These are phyloP conservation scores for Xanthorhoe designata DNA, from an alignment of 2,888 invertebrate species.

Conservation along the genomic window DNA sequence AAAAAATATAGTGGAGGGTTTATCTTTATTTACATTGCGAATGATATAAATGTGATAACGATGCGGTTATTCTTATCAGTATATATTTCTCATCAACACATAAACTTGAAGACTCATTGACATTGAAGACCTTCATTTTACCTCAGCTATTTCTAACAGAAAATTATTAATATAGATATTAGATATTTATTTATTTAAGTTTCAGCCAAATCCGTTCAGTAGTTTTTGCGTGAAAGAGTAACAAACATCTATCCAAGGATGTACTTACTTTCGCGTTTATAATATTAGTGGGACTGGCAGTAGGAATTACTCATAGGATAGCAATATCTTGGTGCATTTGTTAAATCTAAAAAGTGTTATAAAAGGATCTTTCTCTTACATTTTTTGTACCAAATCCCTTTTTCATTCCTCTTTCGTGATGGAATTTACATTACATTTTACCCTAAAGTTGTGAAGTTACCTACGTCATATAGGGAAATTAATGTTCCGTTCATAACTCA, in stretches of 20 bases:
- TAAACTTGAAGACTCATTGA: too few relatives aligned
- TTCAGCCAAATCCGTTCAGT: too few relatives aligned
- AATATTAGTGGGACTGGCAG: too few relatives aligned
- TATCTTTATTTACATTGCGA: slow-evolving; percentile 73
- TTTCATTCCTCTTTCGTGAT: background rate
- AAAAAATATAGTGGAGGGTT: slow-evolving; percentile 40
- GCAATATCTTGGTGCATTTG: background rate
- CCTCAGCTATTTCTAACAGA: background rate
- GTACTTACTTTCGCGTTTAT: too few relatives aligned
- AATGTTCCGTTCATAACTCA: slow-evolving; percentile 4
- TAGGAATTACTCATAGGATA: too few relatives aligned
- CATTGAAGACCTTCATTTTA: background rate
- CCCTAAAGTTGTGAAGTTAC: background rate
- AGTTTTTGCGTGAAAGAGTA: too few relatives aligned
- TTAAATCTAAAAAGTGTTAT: background rate
- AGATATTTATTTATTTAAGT: too few relatives aligned
- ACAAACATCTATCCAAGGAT: too few relatives aligned
- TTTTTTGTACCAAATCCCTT: background rate
- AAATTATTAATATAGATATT: background rate
- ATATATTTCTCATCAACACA: background rate
- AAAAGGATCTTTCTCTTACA: background rate
- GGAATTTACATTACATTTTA: slow-evolving; percentile 9
- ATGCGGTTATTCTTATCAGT: slow-evolving; percentile 46
- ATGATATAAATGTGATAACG: slow-evolving; percentile 76
- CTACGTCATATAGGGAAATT: slow-evolving; percentile 3